Evolutionary conservation across 2,888 invertebrate species (phyloP).

Genomic region (Drosophila infuscata): DNA sequence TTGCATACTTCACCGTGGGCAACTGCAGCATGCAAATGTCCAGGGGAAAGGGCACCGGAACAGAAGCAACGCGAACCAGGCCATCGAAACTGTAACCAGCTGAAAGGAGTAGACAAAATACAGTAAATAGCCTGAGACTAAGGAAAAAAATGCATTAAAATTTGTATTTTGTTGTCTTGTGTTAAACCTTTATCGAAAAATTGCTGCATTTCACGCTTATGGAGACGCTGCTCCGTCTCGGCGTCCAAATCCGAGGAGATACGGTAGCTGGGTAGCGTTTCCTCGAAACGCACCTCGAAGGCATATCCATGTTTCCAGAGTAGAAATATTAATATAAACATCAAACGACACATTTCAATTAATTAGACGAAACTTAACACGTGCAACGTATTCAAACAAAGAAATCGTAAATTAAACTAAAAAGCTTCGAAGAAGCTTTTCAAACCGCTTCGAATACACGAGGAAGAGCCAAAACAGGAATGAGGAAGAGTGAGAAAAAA

Average conservation of each 20-base stretch:
- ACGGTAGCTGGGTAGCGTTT: slow-evolving; percentile 50
- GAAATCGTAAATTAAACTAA: background rate
- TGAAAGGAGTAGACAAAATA: slow-evolving; percentile 57
- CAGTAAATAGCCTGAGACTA: background rate
- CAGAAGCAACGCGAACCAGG: slow-evolving; percentile 82
- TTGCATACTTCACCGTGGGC: slow-evolving; percentile 83
- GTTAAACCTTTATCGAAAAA: slow-evolving; percentile 1
- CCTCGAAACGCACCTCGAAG: slow-evolving; percentile 47
- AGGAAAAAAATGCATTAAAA: background rate
- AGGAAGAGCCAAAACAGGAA: background rate
- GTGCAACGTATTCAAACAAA: background rate
- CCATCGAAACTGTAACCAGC: slow-evolving; percentile 85
- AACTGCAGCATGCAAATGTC: slow-evolving; percentile 85
- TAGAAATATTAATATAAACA: slow-evolving; percentile 58
- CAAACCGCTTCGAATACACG: background rate
- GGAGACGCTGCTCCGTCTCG: background rate
- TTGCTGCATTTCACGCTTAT: slow-evolving; percentile 1
- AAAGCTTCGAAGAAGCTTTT: slow-evolving; percentile 2
- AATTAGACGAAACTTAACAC: slow-evolving; percentile 6
- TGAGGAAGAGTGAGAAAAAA: background rate
- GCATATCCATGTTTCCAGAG: slow-evolving; percentile 20
- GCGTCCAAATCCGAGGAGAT: slow-evolving; percentile 55
- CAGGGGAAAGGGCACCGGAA: slow-evolving; percentile 84
- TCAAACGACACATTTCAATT: slow-evolving; percentile 52
- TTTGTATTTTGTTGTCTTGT: background rate